Evolutionary conservation across 2,888 invertebrate genomes (phyloP).

Genomic region (Ectemnius cavifrons): DNA sequence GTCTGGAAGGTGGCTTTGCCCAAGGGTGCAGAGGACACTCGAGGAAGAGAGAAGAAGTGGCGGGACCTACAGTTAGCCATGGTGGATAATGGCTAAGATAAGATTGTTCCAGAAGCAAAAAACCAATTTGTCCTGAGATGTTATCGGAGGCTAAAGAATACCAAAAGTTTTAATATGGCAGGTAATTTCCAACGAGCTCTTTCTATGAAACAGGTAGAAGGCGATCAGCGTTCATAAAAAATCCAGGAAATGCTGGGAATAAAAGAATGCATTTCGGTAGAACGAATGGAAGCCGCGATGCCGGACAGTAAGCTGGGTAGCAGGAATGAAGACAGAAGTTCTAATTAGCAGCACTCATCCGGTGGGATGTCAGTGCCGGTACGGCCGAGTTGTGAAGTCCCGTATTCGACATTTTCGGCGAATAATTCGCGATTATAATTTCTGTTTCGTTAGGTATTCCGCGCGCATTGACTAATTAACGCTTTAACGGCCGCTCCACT

Average conservation of each 20-base stretch:
- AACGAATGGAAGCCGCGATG: no score
- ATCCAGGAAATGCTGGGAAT: no score
- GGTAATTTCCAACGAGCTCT: no score
- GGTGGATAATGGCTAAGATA: conserved; percentile 71
- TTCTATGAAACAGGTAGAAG: no score
- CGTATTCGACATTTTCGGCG: neutral
- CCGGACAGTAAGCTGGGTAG: conserved; percentile 31
- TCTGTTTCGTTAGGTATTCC: neutral
- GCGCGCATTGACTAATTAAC: conserved; percentile 7
- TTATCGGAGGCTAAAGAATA: conserved; percentile 71
- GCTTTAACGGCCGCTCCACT: conserved; percentile 7
- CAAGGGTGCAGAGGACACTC: no score
- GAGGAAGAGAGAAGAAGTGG: conserved; percentile 21
- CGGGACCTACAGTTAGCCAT: conserved; percentile 34
- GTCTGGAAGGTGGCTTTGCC: conserved; percentile 40
- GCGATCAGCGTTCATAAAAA: no score
- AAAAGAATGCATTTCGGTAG: no score
- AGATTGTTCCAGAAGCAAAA: conserved; percentile 72
- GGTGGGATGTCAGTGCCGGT: no score
- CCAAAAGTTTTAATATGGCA: conserved; percentile 14
- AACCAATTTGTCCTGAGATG: conserved; percentile 72
- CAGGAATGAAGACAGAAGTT: conserved; percentile 9
- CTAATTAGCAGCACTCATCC: no score
- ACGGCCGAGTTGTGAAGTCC: no score
- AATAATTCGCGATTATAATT: conserved; percentile 3